These are phyloP conservation scores for Diaprepes abbreviatus DNA, from an alignment of 2,888 invertebrate genomes.

Conservation along the genomic window DNA sequence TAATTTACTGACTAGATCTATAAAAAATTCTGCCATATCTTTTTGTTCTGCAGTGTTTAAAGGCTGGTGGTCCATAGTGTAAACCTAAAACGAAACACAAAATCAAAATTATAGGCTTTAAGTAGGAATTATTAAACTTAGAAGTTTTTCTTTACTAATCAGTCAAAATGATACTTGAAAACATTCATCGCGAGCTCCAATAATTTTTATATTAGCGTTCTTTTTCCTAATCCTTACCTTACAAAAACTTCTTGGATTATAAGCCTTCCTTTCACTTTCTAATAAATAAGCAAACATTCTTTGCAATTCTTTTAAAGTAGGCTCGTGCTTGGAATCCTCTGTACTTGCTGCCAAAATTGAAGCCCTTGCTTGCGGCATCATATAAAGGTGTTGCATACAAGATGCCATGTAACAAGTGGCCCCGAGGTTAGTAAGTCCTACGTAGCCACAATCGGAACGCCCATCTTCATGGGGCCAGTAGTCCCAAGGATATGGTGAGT, in stretches of 20 bases:
- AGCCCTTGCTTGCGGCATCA: constrained; percentile 94
- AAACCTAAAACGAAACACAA: constrained; percentile 71
- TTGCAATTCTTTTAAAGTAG: constrained; percentile 89
- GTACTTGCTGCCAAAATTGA: constrained; percentile 85
- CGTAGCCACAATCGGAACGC: constrained; percentile 93
- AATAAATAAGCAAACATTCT: constrained; percentile 94
- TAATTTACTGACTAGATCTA: constrained; percentile 93
- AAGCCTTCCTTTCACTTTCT: constrained; percentile 95
- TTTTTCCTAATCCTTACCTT: constrained; percentile 67
- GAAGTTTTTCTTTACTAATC: no score
- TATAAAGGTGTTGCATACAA: constrained; percentile 96
- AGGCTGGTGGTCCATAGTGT: constrained; percentile 97
- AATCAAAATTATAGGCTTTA: no score
- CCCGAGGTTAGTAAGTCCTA: constrained; percentile 93
- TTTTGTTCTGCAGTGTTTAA: constrained; percentile 97
- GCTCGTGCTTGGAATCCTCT: constrained; percentile 82
- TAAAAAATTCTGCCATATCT: constrained; percentile 98
- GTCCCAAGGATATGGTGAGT: constrained; percentile 94
- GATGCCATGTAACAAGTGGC: constrained; percentile 99
- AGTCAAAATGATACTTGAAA: no score
- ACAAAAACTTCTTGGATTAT: constrained; percentile 95
- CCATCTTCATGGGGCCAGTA: constrained; percentile 98
- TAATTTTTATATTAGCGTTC: no score
- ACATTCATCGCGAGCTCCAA: no score
- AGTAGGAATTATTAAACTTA: no score